A percentile compares a stretch with the other conserved stretches of the same genome.
Evolutionary conservation across 2,888 invertebrate genomes (phyloP).

Genomic region (Andrena chrysosceles): DNA sequence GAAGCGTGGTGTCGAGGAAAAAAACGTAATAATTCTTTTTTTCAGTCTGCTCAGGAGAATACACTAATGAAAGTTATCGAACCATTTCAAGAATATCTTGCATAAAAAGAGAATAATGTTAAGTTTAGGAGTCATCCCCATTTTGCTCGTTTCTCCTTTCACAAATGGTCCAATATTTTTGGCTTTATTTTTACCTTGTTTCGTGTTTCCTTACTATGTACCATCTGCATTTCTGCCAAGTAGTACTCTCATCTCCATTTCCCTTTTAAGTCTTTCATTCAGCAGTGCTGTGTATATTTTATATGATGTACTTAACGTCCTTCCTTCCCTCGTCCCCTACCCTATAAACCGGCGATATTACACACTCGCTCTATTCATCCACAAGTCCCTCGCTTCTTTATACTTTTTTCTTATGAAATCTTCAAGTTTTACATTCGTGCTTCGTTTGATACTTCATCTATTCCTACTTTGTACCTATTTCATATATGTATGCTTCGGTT

Average conservation of each 20-base stretch:
- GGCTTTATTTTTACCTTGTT: neutral
- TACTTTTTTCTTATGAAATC: neutral
- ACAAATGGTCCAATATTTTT: neutral
- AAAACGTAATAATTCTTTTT: no score
- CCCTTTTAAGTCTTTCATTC: constrained; percentile 5
- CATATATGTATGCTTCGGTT: neutral
- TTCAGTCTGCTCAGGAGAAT: no score
- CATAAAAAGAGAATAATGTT: no score
- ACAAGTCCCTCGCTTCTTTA: constrained; percentile 1
- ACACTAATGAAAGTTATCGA: no score
- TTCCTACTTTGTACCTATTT: neutral
- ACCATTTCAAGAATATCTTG: no score
- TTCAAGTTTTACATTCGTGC: constrained; percentile 1
- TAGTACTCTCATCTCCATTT: neutral
- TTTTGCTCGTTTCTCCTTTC: neutral
- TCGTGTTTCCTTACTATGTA: neutral
- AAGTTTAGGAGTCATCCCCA: neutral
- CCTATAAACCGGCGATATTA: constrained; percentile 7
- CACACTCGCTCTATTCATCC: neutral
- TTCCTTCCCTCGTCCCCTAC: neutral
- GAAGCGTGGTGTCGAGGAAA: no score
- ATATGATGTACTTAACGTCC: neutral
- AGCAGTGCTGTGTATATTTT: constrained; percentile 17
- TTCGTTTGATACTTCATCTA: neutral
- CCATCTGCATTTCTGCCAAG: neutral